Conservation (phyloP, 2,888 invertebrate species). For the Plagiodera versicolora region DNA sequence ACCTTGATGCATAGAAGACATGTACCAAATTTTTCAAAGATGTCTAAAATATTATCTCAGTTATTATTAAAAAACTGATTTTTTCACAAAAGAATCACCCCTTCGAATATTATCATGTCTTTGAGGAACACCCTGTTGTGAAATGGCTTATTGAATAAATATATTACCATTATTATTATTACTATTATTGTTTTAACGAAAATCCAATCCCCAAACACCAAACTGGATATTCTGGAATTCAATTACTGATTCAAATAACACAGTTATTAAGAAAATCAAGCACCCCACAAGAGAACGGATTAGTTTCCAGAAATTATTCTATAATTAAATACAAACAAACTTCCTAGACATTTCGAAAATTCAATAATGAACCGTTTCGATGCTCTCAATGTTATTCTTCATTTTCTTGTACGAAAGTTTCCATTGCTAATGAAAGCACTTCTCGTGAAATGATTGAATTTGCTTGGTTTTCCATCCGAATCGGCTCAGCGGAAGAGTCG, state of each 20-base stretch:
- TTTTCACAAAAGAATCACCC: no score
- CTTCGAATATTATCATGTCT: no score
- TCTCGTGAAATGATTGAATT: constrained; percentile 51
- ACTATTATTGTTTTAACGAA: not conserved
- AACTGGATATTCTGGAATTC: constrained; percentile 29
- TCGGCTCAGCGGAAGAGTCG: constrained; percentile 48
- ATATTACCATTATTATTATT: not conserved
- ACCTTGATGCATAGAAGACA: no score
- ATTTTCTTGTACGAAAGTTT: constrained; percentile 47
- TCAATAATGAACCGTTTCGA: constrained; percentile 52
- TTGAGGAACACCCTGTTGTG: no score
- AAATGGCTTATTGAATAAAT: no score
- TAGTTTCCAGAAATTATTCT: constrained; percentile 46
- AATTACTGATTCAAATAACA: constrained; percentile 36
- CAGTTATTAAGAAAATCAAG: constrained; percentile 35
- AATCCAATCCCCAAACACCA: constrained; percentile 7
- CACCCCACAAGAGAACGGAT: constrained; percentile 41
- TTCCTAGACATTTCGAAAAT: constrained; percentile 48
- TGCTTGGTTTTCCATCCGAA: constrained; percentile 49
- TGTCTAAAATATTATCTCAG: no score
- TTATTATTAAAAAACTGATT: no score
- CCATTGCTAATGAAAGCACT: constrained; percentile 52
- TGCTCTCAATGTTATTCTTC: constrained; percentile 52
- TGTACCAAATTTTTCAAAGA: no score
- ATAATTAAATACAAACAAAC: constrained; percentile 52